Evolutionary conservation across 2,797 vertebrate species (phyloP).

Genomic region (Notolabrus celidotus): DNA sequence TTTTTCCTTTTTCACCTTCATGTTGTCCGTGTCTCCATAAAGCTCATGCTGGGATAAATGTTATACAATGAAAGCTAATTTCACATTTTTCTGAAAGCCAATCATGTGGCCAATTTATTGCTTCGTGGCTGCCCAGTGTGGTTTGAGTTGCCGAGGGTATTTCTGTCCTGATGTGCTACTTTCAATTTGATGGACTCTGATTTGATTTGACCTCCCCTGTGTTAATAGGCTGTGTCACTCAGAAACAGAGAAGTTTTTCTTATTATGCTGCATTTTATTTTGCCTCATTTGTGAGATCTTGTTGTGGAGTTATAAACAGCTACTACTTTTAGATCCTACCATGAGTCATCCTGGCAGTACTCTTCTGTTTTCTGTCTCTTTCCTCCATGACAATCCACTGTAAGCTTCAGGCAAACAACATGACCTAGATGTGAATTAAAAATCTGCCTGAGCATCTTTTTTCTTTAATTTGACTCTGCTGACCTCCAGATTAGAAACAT

Average conservation of each 20-base stretch:
- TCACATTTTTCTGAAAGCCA: slow-evolving; percentile 66
- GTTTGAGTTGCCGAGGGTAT: slow-evolving; percentile 29
- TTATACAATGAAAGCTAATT: slow-evolving; percentile 67
- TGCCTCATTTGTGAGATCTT: slow-evolving; percentile 22
- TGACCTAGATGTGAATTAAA: slow-evolving; percentile 1
- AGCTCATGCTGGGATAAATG: slow-evolving; percentile 55
- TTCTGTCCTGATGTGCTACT: slow-evolving; percentile 55
- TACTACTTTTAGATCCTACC: slow-evolving; percentile 21
- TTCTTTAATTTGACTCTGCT: not conserved
- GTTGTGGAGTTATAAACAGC: not conserved
- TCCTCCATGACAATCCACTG: slow-evolving; percentile 2
- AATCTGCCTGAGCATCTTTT: slow-evolving; percentile 2
- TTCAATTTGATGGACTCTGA: slow-evolving; percentile 67
- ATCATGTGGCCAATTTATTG: slow-evolving; percentile 66
- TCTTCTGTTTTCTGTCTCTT: slow-evolving; percentile 19
- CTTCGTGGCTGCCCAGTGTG: slow-evolving; percentile 64
- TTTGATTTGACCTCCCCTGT: slow-evolving; percentile 61
- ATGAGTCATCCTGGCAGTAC: slow-evolving; percentile 11
- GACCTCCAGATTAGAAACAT: not conserved
- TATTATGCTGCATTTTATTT: slow-evolving; percentile 24
- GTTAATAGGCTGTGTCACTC: slow-evolving; percentile 65
- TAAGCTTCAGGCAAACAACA: slow-evolving; percentile 1
- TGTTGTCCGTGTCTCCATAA: slow-evolving; percentile 58
- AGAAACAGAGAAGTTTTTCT: slow-evolving; percentile 36
- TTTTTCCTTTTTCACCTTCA: slow-evolving; percentile 57